These are phyloP conservation scores for Antheraea mylitta DNA, from an alignment of 1,140 invertebrate genomes.

Conservation along the genomic window DNA sequence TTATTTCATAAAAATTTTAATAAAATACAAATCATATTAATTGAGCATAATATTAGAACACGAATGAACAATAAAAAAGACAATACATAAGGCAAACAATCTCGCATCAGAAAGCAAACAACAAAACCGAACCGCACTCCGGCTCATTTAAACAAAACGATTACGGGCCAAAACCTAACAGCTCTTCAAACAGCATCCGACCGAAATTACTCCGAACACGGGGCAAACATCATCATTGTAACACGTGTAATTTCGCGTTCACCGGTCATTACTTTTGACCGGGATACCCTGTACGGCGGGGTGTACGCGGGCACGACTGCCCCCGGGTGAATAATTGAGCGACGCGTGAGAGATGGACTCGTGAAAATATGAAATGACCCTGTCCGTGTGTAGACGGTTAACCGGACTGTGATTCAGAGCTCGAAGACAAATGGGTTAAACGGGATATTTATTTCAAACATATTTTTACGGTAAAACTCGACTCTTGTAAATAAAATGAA, in stretches of 20 bases:
- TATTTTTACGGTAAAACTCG: background rate
- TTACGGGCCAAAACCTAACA: slow-evolving; percentile 59
- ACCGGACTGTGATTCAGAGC: slow-evolving; percentile 18
- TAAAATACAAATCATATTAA: too few species aligned
- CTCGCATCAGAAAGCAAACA: slow-evolving; percentile 14
- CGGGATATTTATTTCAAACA: background rate
- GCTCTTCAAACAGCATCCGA: slow-evolving; percentile 51
- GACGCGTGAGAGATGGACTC: slow-evolving; percentile 53
- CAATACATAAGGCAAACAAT: slow-evolving; percentile 28
- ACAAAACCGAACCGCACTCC: slow-evolving; percentile 23
- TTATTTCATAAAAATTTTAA: too few species aligned
- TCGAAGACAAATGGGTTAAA: background rate
- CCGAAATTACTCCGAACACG: slow-evolving; percentile 41
- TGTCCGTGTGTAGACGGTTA: slow-evolving; percentile 29
- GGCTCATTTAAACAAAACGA: slow-evolving; percentile 53
- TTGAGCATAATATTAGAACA: background rate
- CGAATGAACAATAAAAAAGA: slow-evolving; percentile 16
- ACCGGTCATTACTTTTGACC: slow-evolving; percentile 64
- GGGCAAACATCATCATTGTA: slow-evolving; percentile 66
- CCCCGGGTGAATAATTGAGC: slow-evolving; percentile 68
- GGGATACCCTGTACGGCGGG: slow-evolving; percentile 22
- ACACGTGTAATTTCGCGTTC: slow-evolving; percentile 66
- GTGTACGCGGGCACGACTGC: background rate
- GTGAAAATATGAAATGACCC: slow-evolving; percentile 71
- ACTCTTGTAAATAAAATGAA: background rate